Conservation (phyloP, 2,797 vertebrate species). For the Sibirionetta formosa region DNA sequence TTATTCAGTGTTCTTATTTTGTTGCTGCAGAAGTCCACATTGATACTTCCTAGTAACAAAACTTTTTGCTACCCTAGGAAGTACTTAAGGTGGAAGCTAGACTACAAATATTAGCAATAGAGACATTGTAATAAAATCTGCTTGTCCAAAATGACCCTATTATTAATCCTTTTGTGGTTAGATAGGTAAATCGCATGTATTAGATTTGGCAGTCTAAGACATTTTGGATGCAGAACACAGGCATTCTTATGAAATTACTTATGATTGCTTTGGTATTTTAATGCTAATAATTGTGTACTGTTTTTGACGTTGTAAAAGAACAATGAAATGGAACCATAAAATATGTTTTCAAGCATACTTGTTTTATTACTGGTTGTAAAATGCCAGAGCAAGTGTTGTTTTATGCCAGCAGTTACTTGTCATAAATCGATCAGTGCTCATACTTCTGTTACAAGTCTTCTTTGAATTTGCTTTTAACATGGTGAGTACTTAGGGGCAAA, state of each 20-base stretch:
- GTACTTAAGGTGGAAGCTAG: neutral
- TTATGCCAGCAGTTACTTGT: neutral
- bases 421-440: neutral
- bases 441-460: neutral
- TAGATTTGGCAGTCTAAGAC: neutral
- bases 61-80: neutral
- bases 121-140: neutral
- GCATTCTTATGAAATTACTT: neutral
- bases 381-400: neutral
- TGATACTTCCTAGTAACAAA: neutral
- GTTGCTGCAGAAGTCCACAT: neutral
- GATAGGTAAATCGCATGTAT: neutral
- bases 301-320: neutral
- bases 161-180: neutral
- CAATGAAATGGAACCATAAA: neutral
- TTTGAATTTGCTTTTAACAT: neutral
- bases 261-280: neutral
- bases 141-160: neutral
- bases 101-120: neutral
- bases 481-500: neutral
- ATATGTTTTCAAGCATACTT: neutral
- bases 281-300: neutral
- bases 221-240: neutral
- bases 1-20: neutral
- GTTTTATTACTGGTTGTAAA: neutral